phyloP scores from a whole-genome alignment of 2,797 vertebrate genomes.

The Erethizon dorsatum region DNA sequence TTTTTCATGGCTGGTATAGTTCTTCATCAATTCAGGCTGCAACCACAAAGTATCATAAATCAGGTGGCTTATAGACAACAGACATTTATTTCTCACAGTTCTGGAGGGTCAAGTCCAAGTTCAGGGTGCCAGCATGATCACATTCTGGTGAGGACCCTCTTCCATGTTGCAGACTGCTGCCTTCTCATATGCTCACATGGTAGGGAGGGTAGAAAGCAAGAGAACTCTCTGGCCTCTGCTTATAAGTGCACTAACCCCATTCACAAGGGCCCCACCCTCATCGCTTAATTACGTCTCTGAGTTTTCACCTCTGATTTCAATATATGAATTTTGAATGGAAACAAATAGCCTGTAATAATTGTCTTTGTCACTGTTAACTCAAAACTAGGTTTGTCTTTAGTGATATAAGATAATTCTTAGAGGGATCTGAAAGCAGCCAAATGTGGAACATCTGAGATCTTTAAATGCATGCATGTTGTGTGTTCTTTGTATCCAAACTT shows the following conservation, averaged over 20 bases:
- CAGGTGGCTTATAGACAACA: background rate
- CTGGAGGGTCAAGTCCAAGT: background rate
- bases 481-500: slow-evolving; percentile 14
- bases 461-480: background rate
- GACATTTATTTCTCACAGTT: background rate
- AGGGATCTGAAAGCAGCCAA: slow-evolving; percentile 11
- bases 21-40: background rate
- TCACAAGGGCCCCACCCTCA: background rate
- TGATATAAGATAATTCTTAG: background rate
- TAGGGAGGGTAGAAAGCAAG: background rate
- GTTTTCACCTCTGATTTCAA: background rate
- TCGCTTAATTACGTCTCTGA: background rate
- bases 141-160: background rate
- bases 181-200: background rate
- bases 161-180: background rate
- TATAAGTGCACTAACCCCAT: background rate
- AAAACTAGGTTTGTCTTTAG: background rate
- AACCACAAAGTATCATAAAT: background rate
- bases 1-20: slow-evolving; percentile 14
- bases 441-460: background rate
- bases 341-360: background rate
- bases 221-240: background rate
- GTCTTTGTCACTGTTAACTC: background rate
- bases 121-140: background rate
- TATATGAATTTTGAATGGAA: background rate